A percentile compares a stretch with the other conserved stretches of the same genome.
Conservation (phyloP, 2,113 vertebrate species). For the Cricetomys ansorgei region DNA sequence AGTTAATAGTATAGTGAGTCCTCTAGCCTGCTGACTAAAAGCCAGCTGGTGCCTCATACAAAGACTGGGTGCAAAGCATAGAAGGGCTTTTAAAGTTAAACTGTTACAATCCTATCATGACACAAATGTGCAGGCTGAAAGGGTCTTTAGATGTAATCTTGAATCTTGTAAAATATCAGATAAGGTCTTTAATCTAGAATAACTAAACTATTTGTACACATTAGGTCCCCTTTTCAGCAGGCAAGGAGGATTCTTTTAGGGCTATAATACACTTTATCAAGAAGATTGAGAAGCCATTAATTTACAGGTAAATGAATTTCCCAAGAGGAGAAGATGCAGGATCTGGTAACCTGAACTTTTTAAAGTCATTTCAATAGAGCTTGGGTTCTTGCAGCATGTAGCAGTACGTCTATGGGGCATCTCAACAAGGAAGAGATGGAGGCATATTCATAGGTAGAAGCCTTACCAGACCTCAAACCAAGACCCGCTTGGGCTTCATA, state of each 20-base stretch:
- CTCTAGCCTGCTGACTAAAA: not conserved
- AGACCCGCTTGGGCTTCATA: too few species aligned
- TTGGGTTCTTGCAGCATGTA: not conserved
- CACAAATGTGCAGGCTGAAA: not conserved
- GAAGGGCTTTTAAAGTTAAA: not conserved
- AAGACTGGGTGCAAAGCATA: too few species aligned
- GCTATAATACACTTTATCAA: not conserved
- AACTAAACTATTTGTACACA: not conserved
- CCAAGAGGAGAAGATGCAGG: not conserved
- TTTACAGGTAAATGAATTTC: not conserved
- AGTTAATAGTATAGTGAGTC: not conserved
- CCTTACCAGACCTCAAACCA: too few species aligned
- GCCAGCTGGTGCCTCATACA: not conserved
- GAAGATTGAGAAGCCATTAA: not conserved
- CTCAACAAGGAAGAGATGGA: too few species aligned
- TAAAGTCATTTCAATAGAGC: not conserved
- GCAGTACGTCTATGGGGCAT: too few species aligned
- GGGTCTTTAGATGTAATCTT: not conserved
- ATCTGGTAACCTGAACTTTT: not conserved
- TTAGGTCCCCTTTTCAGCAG: not conserved
- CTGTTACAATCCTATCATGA: not conserved
- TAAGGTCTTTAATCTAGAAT: not conserved
- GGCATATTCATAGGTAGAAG: too few species aligned
- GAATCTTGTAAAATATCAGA: too few species aligned
- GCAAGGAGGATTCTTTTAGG: not conserved